Percentiles rank a stretch among this genome's conserved stretches.
These are phyloP conservation scores for Chionis minor DNA, from an alignment of 2,113 vertebrate genomes.

Conservation along the genomic window DNA sequence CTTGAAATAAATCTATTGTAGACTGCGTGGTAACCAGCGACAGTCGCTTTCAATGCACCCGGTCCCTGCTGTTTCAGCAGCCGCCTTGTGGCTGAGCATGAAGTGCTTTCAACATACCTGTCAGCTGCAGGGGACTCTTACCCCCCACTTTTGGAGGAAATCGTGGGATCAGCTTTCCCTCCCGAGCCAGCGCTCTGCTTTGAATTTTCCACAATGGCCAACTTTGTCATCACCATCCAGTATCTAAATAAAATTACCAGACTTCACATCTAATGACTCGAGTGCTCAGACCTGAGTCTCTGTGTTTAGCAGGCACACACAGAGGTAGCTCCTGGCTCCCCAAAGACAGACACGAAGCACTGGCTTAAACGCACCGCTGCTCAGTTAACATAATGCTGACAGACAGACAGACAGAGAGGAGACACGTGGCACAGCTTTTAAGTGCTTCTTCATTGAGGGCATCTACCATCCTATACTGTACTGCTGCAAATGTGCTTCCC, in stretches of 20 bases:
- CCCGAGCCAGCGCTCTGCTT: not conserved
- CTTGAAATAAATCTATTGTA: not conserved
- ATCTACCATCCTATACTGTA: not conserved
- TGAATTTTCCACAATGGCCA: not conserved
- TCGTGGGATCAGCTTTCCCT: not conserved
- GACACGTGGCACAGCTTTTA: not conserved
- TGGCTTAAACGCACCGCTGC: not conserved
- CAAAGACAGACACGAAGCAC: not conserved
- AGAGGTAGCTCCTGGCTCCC: not conserved
- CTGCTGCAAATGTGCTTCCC: not conserved
- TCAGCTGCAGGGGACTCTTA: not conserved
- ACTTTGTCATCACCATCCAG: not conserved
- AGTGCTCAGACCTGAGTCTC: not conserved
- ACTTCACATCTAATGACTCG: not conserved
- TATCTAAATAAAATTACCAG: not conserved
- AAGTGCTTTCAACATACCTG: not conserved
- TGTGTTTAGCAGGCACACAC: not conserved
- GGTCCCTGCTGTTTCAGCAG: not conserved
- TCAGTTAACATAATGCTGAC: not conserved
- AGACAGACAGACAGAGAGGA: not conserved
- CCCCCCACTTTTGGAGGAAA: not conserved
- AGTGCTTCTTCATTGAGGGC: not conserved
- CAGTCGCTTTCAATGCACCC: not conserved
- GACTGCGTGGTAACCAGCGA: not conserved
- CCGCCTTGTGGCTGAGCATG: not conserved